Evolutionary conservation across 1,140 invertebrate species (phyloP).

Genomic region (Arion vulgaris): DNA sequence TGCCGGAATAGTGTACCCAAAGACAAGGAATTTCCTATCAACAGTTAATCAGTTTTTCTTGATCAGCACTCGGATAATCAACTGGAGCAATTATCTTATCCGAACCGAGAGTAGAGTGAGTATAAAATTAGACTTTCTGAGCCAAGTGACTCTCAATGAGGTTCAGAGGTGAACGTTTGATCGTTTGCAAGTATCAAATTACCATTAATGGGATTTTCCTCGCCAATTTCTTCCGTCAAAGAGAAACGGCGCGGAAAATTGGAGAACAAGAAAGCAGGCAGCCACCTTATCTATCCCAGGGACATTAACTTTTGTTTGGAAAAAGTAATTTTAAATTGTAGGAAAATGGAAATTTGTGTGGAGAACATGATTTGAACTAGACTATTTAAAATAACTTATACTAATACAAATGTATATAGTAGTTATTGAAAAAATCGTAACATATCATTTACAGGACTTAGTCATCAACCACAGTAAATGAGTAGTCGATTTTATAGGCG

Average conservation of each 20-base stretch:
- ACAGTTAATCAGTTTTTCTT: background rate
- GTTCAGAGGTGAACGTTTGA: conserved; percentile 1
- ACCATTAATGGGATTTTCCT: background rate
- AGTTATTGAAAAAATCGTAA: too few relatives aligned
- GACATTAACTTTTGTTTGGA: background rate
- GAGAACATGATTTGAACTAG: background rate
- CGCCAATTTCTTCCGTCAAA: background rate
- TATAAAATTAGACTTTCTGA: background rate
- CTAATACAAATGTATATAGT: too few relatives aligned
- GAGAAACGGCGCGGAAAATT: background rate
- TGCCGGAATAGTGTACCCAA: background rate
- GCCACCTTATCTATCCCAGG: background rate
- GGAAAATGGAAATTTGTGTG: background rate
- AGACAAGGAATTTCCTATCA: background rate
- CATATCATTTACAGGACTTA: too few relatives aligned
- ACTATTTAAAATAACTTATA: too few relatives aligned
- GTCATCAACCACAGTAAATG: too few relatives aligned
- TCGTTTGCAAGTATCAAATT: conserved; percentile 1
- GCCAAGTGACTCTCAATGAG: background rate
- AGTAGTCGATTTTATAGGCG: too few relatives aligned
- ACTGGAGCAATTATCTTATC: background rate
- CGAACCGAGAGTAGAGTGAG: background rate
- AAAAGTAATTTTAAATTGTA: background rate
- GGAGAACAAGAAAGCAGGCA: background rate
- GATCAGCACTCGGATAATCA: background rate